Base-by-base conservation (phyloP, 2,888 invertebrate species). In the Glyphotaelius pellucidus region DNA sequence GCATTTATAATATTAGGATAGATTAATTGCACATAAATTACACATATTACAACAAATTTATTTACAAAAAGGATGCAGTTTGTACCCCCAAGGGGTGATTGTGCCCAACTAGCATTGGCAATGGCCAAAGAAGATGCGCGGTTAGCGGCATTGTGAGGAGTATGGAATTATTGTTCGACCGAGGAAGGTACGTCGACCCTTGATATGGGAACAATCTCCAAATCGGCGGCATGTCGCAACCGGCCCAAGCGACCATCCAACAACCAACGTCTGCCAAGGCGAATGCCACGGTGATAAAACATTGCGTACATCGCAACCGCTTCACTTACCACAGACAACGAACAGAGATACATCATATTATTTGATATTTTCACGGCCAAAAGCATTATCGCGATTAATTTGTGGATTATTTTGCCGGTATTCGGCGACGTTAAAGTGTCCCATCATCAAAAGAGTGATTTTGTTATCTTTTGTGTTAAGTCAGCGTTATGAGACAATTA, bases 171-270 rank as follows among this genome's bases (percentile, higher is more conserved):
- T 83, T 32, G 83, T 25, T 32, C 31, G n/a, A 25, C 67, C 67
- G 25, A 67, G 67, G 67, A 67, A 67, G 25, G 83, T 32, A 83
- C 83, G 83, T 35, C 83, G 83, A 83, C 83, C 83, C 83, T 83
- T 32, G 35, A 3, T 35, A 35, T 83, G 19, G 25, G 83, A 32
- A 83, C 83, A 35, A 38, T 83, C 83, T 83, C 83, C 83, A 14
- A 83, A 83, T 32, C 31, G 35, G 31, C 3, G 35, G 25, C 35
- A 2, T 83, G 35, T 67, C 2, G 67, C 25, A 67, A 67, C 67
- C 67, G n/a, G 9, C 25, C 67, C 42, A 12, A 2, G 42, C 42
- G 42, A 67, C 19, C 52, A 38, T 5, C 38, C 38, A 38, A 15
- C 52, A 67, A 7, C 15, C 52, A 67, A 67, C 52, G 52, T 19